Conservation (phyloP, 2,797 vertebrate species). For the Mico argentatus region DNA sequence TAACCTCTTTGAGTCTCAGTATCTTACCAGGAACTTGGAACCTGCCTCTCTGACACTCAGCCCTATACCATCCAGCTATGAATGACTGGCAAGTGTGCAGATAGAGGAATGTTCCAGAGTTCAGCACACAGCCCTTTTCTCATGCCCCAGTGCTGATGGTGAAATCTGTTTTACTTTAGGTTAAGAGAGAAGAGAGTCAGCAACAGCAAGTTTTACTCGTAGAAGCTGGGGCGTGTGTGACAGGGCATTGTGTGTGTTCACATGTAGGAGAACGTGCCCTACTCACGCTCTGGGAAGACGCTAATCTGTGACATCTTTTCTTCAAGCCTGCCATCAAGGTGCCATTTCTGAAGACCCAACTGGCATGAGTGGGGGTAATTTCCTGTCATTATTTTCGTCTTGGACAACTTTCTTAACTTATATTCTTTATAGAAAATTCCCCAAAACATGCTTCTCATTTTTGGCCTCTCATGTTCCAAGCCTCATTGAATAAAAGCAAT, state of each 20-base stretch:
- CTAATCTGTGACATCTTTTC: background rate
- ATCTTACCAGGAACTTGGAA: background rate
- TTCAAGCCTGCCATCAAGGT: background rate
- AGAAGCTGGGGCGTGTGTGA: constrained; percentile 57
- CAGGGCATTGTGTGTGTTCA: background rate
- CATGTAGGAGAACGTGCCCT: background rate
- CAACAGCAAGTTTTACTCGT: constrained; percentile 96
- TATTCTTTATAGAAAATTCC: constrained; percentile 70
- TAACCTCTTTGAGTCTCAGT: background rate
- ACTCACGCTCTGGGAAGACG: constrained; percentile 49
- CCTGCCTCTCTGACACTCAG: background rate
- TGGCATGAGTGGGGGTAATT: constrained; percentile 14
- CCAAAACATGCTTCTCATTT: background rate
- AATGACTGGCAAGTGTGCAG: background rate
- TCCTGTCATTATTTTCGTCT: constrained; percentile 49
- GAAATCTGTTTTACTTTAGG: constrained; percentile 83
- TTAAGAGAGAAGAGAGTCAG: constrained; percentile 93
- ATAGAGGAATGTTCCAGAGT: background rate
- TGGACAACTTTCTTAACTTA: constrained; percentile 78
- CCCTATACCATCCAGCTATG: background rate
- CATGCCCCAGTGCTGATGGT: background rate
- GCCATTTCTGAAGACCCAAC: constrained; percentile 19
- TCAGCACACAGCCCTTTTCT: fast-evolving
- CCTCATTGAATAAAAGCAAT: constrained; percentile 68
- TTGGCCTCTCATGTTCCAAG: background rate